Evolutionary conservation across 2,797 vertebrate genomes (phyloP), one percentile per base, ranked within the genome.

Genomic region (Acomys russatus): DNA sequence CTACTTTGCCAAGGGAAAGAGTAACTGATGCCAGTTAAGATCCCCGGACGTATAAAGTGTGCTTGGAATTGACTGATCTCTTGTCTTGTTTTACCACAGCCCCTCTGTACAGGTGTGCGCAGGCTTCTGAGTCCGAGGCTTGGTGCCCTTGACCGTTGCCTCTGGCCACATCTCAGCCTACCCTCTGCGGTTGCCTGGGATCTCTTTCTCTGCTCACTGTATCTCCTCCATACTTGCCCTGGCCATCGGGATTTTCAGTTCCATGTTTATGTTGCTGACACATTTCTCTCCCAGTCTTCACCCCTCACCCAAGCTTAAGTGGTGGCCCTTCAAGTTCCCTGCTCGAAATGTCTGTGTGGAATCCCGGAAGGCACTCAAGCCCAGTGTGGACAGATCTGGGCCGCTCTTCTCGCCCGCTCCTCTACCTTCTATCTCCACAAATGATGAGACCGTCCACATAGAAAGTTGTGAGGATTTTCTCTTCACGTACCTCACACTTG

Each of bases 131-230:
- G 28, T 11, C 54, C 63, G 87, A 28, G 44, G 9, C 17, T 12
- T 49, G 23, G 71, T 61, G 25, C 71, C 54, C 86, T 49, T 89
- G 73, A 23, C 59, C 56, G 4, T 44, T 44, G 44, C 44, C 25
- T 17, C 70, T 0, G 2, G 35, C 20, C 49, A 7, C 44, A 85
- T 10, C 25, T 38, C 44, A 23, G 3, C 2, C 70, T 33, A 33
- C 88, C 3, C 51, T 71, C 64, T 59, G 11, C 9, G 20, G 44
- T 33, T 25, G 80, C 54, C 66, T 12, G 23, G 54, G 23, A 4
- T 33, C 54, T 88, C 56, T 5, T 6, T 54, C 51, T 82, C 83
- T 56, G 28, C 22, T 63, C 22, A 11, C 49, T 51, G 59, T 64
- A 59, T 76, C 56, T 59, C 33, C 17, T 4, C 0, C 49, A 35